Base-by-base conservation (phyloP, 1,140 invertebrate species). In the Mercenaria mercenaria region DNA sequence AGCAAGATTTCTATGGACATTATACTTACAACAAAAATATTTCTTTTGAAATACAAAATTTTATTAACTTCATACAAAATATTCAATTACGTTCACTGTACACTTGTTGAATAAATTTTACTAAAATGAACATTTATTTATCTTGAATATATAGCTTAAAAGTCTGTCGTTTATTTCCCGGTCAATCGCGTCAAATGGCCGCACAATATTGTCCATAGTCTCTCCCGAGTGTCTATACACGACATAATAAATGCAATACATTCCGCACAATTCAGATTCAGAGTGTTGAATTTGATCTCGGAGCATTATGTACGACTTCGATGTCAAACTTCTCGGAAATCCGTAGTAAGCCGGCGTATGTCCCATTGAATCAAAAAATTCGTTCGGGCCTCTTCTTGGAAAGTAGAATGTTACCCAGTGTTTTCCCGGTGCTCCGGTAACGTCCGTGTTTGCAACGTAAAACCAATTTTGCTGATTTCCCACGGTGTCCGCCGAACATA, bases 361-460 rank as follows among this genome's bases (percentile, higher is more conserved):
- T 6, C 72, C 72, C 15, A 76, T 10, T 11, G 72, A 76, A 47
- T 76, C 72, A 26, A 76, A 76, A 43, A 41, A 76, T 43, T 76
- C 72, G 39, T 29, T 41, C 6, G 72, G 37, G 10, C 39, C 34
- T 13, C 32, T n/a, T 4, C 26, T 67, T 2, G 64, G 29, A 37
- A 84, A 83, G 56, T 90, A 77, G 41, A 90, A 90, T 8, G 32
- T 37, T 18, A 85, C 41, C 81, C 81, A 83, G 32, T 83, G 64
- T 43, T 39, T 69, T 37, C 81, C 64, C 15, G n/a, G 26, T 41
- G 20, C 11, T 13, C 29, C 39, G 11, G 23, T 47, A 39, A 13
- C n/a, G 41, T 41, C 52, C 11, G 26, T 82, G 56, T 82, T 82
- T 0, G 26, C 11, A 37, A 61, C 64, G 52, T 23, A 26, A 41